Conservation (phyloP, 2,797 vertebrate species). For the Nannoperca obscura region DNA sequence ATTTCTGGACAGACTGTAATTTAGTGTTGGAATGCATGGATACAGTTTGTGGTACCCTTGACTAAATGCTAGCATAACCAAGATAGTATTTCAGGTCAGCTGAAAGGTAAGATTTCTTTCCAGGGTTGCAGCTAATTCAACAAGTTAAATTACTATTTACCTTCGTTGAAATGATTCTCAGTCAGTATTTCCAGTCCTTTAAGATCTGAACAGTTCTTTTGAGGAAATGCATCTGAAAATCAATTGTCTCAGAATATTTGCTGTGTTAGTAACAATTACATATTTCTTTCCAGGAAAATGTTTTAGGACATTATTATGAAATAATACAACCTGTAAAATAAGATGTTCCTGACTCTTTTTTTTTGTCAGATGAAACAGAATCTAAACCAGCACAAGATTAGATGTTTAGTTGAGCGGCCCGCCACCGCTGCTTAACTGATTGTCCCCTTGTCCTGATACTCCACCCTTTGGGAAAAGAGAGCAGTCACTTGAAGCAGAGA, state of each 20-base stretch:
- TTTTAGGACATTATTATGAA: neutral
- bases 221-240: neutral
- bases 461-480: neutral
- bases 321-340: neutral
- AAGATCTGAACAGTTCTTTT: too few species aligned
- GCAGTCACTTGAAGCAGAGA: conserved; percentile 5
- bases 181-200: neutral
- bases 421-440: neutral
- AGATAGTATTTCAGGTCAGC: neutral
- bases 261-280: neutral
- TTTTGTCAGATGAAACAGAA: neutral
- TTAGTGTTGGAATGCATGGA: neutral
- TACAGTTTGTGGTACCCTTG: neutral
- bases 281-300: neutral
- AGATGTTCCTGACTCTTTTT: neutral
- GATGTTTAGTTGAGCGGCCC: neutral
- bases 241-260: neutral
- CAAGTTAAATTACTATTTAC: neutral
- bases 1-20: neutral
- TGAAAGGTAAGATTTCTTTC: too few species aligned
- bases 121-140: neutral
- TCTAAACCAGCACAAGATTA: neutral
- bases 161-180: neutral
- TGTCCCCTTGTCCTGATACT: neutral
- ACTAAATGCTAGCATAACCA: neutral